A percentile compares a stretch with the other conserved stretches of the same genome.
Evolutionary conservation across 37 sponge, comb jelly and placozoan species (phyloP).

Genomic region (Agelas oroides): DNA sequence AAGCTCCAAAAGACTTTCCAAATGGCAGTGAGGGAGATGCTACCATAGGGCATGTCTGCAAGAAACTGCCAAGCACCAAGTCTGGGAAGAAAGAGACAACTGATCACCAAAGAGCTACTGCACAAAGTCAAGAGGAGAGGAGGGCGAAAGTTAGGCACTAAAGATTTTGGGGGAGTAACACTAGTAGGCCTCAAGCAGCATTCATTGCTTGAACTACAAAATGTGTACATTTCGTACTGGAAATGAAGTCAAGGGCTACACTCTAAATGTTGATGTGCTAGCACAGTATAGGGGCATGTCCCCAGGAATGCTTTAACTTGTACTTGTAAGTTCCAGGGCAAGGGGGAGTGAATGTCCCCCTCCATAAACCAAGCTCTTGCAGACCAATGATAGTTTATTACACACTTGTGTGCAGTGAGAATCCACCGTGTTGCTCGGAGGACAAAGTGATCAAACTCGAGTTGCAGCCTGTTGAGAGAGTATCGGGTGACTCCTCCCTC

Average conservation of each 20-base stretch:
- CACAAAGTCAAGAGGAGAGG: no score
- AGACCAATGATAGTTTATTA: no score
- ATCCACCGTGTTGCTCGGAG: conserved; percentile 88
- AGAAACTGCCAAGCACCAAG: conserved; percentile 98
- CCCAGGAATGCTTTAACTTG: no score
- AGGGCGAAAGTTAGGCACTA: neutral
- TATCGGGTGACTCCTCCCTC: conserved; percentile 19
- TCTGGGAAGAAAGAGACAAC: conserved; percentile 32
- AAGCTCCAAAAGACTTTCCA: conserved; percentile 93
- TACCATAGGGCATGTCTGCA: conserved; percentile 93
- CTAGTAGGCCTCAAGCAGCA: neutral
- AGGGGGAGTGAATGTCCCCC: neutral
- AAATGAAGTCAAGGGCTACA: no score
- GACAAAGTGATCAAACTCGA: conserved; percentile 91
- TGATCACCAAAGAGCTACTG: no score
- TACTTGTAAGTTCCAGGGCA: no score
- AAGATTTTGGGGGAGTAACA: neutral
- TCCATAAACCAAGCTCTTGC: conserved; percentile 1
- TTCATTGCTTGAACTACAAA: no score
- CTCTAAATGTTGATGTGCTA: no score
- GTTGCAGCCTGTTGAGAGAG: conserved; percentile 82
- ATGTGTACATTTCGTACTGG: no score
- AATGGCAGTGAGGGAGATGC: conserved; percentile 72
- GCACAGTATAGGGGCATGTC: no score
- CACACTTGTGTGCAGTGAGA: conserved; percentile 85